Conservation (phyloP, 2,797 vertebrate genomes). For the Alectoris magna region DNA sequence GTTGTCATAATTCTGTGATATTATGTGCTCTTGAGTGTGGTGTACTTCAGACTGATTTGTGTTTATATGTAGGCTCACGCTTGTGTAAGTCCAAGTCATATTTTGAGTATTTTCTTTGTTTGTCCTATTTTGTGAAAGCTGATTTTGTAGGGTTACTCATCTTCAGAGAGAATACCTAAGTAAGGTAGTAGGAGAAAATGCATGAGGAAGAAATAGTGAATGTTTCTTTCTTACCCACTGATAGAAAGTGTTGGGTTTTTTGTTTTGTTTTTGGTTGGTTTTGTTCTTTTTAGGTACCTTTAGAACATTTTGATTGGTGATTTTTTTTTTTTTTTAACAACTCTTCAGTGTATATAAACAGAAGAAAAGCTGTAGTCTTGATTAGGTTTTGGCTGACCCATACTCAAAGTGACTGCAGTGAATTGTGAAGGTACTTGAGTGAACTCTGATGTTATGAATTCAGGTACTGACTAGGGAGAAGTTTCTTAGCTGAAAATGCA, state of each 20-base stretch:
- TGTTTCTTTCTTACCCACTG: not conserved
- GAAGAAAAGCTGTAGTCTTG: not conserved
- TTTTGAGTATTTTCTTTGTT: not conserved
- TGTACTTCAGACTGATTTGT: not conserved
- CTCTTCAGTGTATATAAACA: not conserved
- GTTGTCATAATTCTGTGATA: not conserved
- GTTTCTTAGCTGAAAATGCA: not conserved
- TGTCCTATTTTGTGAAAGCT: not conserved
- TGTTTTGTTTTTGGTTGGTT: no score
- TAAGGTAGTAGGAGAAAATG: not conserved
- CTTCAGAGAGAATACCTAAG: not conserved
- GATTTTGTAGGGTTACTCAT: not conserved
- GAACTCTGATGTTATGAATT: not conserved
- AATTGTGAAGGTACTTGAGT: not conserved
- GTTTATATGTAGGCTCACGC: not conserved
- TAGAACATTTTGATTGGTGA: not conserved
- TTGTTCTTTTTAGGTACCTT: not conserved
- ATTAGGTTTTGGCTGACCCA: not conserved
- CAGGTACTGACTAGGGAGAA: not conserved
- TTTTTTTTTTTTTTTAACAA: not conserved
- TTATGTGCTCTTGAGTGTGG: not conserved
- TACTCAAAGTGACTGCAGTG: not conserved
- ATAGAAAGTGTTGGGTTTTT: not conserved
- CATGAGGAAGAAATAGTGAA: not conserved
- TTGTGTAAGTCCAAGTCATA: not conserved